phyloP scores from a whole-genome alignment of 2,797 vertebrate genomes.

The Erithacus rubecula region DNA sequence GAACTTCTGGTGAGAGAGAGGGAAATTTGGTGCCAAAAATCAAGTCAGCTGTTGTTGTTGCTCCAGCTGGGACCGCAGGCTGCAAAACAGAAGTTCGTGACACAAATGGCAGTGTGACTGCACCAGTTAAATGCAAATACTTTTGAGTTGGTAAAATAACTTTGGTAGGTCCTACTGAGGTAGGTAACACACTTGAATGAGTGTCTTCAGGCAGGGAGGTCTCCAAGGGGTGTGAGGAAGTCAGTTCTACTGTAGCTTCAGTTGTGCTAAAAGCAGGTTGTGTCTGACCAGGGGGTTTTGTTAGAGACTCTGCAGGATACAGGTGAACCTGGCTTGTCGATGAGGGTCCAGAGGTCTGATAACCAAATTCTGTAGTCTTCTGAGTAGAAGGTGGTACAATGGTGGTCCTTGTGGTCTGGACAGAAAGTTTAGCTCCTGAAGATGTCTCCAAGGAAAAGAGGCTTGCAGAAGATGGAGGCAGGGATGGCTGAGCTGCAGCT shows the following conservation, averaged over 20 bases:
- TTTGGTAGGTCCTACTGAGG: constrained; percentile 2
- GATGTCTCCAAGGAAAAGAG: neutral
- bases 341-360: constrained; percentile 47
- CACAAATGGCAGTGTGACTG: neutral
- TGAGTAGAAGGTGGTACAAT: constrained; percentile 36
- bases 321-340: constrained; percentile 46
- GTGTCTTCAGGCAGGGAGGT: neutral
- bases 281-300: constrained; percentile 16
- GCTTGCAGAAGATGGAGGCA: neutral
- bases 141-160: neutral
- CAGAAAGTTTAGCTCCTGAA: constrained; percentile 15
- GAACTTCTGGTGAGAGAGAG: constrained; percentile 14
- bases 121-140: constrained; percentile 14
- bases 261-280: constrained; percentile 8
- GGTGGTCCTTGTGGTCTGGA: neutral
- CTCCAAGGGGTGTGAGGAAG: neutral
- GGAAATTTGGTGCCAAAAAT: neutral
- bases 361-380: constrained; percentile 11
- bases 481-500: neutral
- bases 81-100: neutral
- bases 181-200: neutral
- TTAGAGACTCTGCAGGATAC: neutral
- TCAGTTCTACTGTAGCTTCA: neutral
- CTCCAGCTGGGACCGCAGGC: constrained; percentile 7
- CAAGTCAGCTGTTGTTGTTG: constrained; percentile 16